Evolutionary conservation across 2,888 invertebrate genomes (phyloP).

Genomic region (Odontomyia ornata): DNA sequence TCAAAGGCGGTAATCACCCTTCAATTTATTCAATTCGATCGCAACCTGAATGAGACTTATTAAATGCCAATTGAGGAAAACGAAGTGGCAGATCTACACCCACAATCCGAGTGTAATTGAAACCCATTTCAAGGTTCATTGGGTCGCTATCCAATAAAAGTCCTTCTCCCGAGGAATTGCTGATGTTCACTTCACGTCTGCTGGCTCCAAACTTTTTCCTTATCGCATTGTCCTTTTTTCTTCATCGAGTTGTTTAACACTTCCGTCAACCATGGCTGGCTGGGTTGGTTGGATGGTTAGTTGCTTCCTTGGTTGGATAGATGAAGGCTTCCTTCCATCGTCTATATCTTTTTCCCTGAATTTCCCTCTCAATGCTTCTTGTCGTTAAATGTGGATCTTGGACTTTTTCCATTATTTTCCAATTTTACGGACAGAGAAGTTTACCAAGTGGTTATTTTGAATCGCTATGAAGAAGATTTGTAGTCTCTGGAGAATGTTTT

Average conservation of each 20-base stretch:
- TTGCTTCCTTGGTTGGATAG: neutral
- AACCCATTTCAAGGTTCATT: slow-evolving; percentile 52
- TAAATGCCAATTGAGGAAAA: slow-evolving; percentile 48
- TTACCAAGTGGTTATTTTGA: slow-evolving; percentile 38
- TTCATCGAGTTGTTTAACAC: slow-evolving; percentile 28
- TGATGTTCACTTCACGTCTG: slow-evolving; percentile 26
- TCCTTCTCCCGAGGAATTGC: slow-evolving; percentile 43
- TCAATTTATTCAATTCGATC: slow-evolving; percentile 44
- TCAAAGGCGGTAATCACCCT: neutral
- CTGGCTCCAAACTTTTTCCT: slow-evolving; percentile 42
- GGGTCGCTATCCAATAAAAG: slow-evolving; percentile 51
- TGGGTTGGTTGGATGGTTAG: neutral
- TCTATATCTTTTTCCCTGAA: neutral
- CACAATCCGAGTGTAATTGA: slow-evolving; percentile 51
- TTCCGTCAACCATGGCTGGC: slow-evolving; percentile 37
- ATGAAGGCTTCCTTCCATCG: neutral
- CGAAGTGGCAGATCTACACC: slow-evolving; percentile 50
- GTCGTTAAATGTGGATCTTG: neutral
- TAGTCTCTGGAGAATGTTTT: neutral
- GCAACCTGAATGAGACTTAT: slow-evolving; percentile 46
- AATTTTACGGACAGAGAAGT: slow-evolving; percentile 39
- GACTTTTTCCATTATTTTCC: slow-evolving; percentile 44
- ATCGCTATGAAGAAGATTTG: slow-evolving; percentile 9
- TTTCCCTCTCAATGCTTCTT: neutral
- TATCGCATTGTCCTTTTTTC: slow-evolving; percentile 27